Evolutionary conservation across 2,113 vertebrate genomes (phyloP), one percentile per base, ranked within the genome.

Genomic region (Cheirogaleus medius): DNA sequence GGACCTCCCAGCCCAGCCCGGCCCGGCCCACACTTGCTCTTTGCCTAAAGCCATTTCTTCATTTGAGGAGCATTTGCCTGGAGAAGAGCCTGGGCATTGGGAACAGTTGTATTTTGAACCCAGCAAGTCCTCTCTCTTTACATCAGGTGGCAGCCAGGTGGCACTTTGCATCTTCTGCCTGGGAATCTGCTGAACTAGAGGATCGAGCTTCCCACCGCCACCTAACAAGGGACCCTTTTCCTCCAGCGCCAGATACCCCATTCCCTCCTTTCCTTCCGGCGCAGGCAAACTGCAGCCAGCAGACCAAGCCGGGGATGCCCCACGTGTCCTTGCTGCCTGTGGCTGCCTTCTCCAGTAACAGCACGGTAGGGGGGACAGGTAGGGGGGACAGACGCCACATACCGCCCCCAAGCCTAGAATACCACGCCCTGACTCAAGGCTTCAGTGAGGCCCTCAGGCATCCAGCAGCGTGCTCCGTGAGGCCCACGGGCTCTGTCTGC

Each of bases 251-350:
- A 15, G 8, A 27, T 23, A 29, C 78, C 20, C 8, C 6, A 1
- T 7, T 20, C 42, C 64, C 63, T 42, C 44, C 60, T 52, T 44
- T 9, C 76, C 44, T 74, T 15, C 11, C 1, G 56, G 49, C 23
- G 1, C 6, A 6, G 32, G 39, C 60, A 52, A 64, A 44, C 3
- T 66, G 37, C 47, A 32, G 37, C 49, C 58, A 68, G 34, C 27
- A n/a, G 34, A 17, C 60, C 69, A 52, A 52, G 32, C 11, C 29
- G 8, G 63, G 49, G 42, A 23, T 2, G 25, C 52, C 52, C 6
- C 32, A 2, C 4, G 11, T 27, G 58, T 3, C 7, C 1, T 21
- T 7, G 32, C 13, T 2, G 25, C 5, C 11, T 69, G 17, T 15
- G n/a, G 6, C 60, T 17, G 58, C 56, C 20, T 78, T n/a, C 18